phyloP scores from a whole-genome alignment of 1,140 invertebrate genomes.

The Diuraphis noxia region DNA sequence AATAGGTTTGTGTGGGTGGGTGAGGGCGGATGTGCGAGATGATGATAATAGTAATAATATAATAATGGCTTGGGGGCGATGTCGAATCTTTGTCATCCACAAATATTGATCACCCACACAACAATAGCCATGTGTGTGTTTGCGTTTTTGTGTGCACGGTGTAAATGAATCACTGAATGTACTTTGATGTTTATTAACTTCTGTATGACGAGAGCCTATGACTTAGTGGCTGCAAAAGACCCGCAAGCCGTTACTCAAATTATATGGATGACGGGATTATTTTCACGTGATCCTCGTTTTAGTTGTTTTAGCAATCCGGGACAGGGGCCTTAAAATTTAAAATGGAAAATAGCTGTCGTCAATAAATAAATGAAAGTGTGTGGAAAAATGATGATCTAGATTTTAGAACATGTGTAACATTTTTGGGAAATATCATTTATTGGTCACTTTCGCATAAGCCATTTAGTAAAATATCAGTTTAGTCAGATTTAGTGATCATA shows the following conservation, averaged over 20 bases:
- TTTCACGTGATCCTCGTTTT: background rate
- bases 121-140: background rate
- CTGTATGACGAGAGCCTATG: background rate
- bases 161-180: too few relatives aligned
- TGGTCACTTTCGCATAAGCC: too few relatives aligned
- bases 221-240: background rate
- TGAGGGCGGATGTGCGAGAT: background rate
- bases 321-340: too few relatives aligned
- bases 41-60: background rate
- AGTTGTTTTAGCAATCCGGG: background rate
- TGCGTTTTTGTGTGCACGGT: too few relatives aligned
- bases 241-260: background rate
- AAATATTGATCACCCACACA: background rate
- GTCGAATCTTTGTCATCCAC: background rate
- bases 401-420: too few relatives aligned
- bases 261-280: background rate
- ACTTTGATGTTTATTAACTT: background rate
- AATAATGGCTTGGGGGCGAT: background rate
- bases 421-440: too few relatives aligned
- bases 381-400: background rate
- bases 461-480: too few relatives aligned
- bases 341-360: too few relatives aligned
- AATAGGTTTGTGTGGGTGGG: background rate
- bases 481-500: too few relatives aligned
- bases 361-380: background rate